Conservation (phyloP, 2,888 invertebrate species). For the Phorcus lineatus region DNA sequence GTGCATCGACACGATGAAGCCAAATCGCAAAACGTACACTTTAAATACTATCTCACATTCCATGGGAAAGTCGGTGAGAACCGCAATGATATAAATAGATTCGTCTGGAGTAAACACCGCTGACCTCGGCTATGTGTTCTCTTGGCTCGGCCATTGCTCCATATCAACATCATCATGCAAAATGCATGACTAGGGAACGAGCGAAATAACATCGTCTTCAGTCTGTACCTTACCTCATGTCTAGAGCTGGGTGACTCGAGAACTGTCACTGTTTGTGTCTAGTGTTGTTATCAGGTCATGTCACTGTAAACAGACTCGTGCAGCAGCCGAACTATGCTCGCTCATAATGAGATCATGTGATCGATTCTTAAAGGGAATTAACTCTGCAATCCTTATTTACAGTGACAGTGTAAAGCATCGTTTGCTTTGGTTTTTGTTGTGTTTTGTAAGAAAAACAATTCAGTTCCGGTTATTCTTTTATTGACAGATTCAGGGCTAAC, state of each 20-base stretch:
- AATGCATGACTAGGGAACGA: too few relatives aligned
- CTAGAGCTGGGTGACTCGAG: background rate
- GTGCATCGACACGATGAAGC: too few relatives aligned
- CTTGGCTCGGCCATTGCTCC: background rate
- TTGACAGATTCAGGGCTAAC: too few relatives aligned
- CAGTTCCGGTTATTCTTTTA: too few relatives aligned
- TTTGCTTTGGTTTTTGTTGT: too few relatives aligned
- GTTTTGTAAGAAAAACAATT: too few relatives aligned
- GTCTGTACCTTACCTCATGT: background rate
- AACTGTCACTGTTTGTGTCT: background rate
- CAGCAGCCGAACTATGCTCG: background rate
- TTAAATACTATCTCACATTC: too few relatives aligned
- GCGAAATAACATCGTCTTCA: background rate
- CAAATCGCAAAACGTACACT: too few relatives aligned
- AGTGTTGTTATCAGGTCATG: background rate
- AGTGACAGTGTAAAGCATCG: too few relatives aligned
- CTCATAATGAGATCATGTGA: slow-evolving; percentile 24
- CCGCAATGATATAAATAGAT: slow-evolving; percentile 6
- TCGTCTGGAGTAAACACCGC: slow-evolving; percentile 7
- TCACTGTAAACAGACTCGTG: background rate
- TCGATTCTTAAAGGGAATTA: slow-evolving; percentile 1
- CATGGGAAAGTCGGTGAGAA: too few relatives aligned
- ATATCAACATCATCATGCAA: background rate
- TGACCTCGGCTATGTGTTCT: background rate
- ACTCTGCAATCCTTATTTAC: background rate